phyloP scores from a whole-genome alignment of 2,113 vertebrate species.

The human (Homo sapiens) region GRCh38 chr13:106908501-106909000 shows the following conservation, averaged over 20 bases:
- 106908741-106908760: neutral
- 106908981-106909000: neutral
- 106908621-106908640: neutral
- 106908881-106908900: fast-evolving
- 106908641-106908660: neutral
- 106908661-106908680: fast-evolving
- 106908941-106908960: neutral
- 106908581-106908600: neutral
- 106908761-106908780: neutral
- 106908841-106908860: neutral
- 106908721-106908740: too few species aligned
- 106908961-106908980: too few species aligned
- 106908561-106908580: neutral
- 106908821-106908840: too few species aligned
- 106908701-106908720: too few species aligned
- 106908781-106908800: neutral
- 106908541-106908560: neutral
- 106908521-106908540: neutral
- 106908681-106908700: fast-evolving
- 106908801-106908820: fast-evolving
- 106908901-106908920: neutral
- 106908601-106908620: neutral
- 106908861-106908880: too few species aligned
- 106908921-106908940: fast-evolving
- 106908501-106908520: fast-evolving